Base-by-base conservation (phyloP, 2,888 invertebrate genomes). In the Spisula solida region DNA sequence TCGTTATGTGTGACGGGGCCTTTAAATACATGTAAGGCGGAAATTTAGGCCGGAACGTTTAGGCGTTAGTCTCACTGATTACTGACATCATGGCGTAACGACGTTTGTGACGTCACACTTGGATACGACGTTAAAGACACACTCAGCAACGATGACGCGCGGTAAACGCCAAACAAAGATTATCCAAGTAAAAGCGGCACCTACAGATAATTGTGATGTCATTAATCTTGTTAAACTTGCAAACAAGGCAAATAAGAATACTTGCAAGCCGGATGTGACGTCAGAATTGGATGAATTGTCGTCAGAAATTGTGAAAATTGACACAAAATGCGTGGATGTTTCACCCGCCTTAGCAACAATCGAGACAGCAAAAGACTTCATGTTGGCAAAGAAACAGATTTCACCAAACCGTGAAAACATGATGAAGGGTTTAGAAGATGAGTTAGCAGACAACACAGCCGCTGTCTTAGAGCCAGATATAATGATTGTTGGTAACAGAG, bases 31-130 rank as follows among this genome's bases (percentile, higher is more conserved):
- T n/a, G n/a, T n/a, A n/a, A n/a, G n/a, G n/a, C n/a, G n/a, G n/a
- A n/a, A n/a, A 12, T n/a, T n/a, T n/a, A n/a, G 47, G 12, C 5
- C 47, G 47, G 47, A 47, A 47, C 97, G 97, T 97, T 82, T 94
- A 94, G 5, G n/a, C 1, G 56, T 56, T 4, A 56, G 18, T 56
- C 20, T n/a, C n/a, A n/a, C n/a, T n/a, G n/a, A n/a, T 10, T n/a
- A n/a, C n/a, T n/a, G n/a, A 20, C 56, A n/a, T 56, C 56, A 56
- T 56, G 56, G n/a, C 20, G 56, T 56, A 18, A n/a, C n/a, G n/a
- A n/a, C n/a, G n/a, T n/a, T n/a, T n/a, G n/a, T n/a, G n/a, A n/a
- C n/a, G n/a, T n/a, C n/a, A n/a, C n/a, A n/a, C n/a, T n/a, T n/a
- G n/a, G n/a, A n/a, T n/a, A n/a, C n/a, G n/a, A n/a, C n/a, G n/a